Base-by-base conservation (phyloP, 1,140 invertebrate species). In the Cardiocondyla obscurior region DNA sequence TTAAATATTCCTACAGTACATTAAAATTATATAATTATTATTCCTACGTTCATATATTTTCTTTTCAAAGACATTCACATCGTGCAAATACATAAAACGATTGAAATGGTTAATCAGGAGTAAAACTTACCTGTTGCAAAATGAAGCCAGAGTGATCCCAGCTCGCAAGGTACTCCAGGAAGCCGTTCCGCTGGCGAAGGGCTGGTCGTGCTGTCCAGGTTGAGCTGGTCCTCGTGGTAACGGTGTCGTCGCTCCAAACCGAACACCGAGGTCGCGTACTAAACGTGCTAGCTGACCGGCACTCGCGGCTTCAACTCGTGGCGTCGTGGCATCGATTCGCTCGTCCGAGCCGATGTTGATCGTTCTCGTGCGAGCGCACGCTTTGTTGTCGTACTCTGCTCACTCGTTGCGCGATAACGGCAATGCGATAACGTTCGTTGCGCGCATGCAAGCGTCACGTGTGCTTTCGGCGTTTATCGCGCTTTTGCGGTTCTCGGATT, bases 381-480 rank as follows among this genome's bases (percentile, higher is more conserved):
- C n/a, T 42, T 42, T 6, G 39, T 12, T 10, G 10, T 42, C 39
- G 39, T 10, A 60, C 60, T n/a, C n/a, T n/a, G 49, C 8, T 55
- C 62, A 65, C 65, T 57, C 33, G 55, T 28, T 42, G 65, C 79
- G 70, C 57, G 67, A 79, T 69, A 82, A 70, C 85, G 39, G 55
- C 74, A 39, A 2, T 19, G 46, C 67, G 86, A 85, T 70, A 74
- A 62, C 76, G 46, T 22, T 25, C 0, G 42, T 16, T 44, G 25
- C 28, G 57, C 30, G 8, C 39, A 30, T 44, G 53, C 36, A 28
- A 25, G 64, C 55, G n/a, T 62, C 72, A 74, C 55, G 55, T 62
- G 72, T 16, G 16, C 25, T 12, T 25, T 6, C 19, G 46, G 1
- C 57, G 57, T 30, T 58, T 58, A 58, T 58, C 57, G 57, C 22